phyloP scores from a whole-genome alignment of 2,888 invertebrate genomes.

The Eupeodes latifasciatus region DNA sequence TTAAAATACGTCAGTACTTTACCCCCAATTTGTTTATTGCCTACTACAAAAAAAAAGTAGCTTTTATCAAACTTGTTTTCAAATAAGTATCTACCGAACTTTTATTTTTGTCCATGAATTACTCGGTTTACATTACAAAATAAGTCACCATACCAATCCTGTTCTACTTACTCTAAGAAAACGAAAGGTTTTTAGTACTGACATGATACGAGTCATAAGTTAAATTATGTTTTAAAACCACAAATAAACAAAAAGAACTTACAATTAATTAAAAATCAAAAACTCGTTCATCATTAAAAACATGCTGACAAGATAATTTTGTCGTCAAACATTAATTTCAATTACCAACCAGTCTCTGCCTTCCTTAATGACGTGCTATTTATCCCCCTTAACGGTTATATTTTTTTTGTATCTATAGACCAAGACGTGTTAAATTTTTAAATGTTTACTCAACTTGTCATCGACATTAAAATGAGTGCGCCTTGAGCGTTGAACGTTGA shows the following conservation, averaged over 20 bases:
- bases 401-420: background rate
- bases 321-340: background rate
- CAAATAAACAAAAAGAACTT: background rate
- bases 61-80: conserved; percentile 1
- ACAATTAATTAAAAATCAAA: background rate
- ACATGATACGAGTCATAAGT: background rate
- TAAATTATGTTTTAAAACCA: background rate
- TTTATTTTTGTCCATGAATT: background rate
- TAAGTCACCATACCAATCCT: background rate
- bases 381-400: background rate
- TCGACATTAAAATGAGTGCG: background rate
- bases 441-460: background rate
- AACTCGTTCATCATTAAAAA: background rate
- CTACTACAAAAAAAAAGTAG: background rate
- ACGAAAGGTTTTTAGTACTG: background rate
- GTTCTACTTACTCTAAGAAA: background rate
- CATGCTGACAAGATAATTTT: background rate
- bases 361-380: background rate
- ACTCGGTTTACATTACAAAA: background rate
- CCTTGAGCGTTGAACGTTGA: background rate
- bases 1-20: background rate
- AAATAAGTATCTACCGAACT: background rate
- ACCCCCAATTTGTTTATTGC: background rate
- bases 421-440: background rate
- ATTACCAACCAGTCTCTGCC: background rate